phyloP scores from a whole-genome alignment of 1,140 invertebrate genomes.

The Apis dorsata region DNA sequence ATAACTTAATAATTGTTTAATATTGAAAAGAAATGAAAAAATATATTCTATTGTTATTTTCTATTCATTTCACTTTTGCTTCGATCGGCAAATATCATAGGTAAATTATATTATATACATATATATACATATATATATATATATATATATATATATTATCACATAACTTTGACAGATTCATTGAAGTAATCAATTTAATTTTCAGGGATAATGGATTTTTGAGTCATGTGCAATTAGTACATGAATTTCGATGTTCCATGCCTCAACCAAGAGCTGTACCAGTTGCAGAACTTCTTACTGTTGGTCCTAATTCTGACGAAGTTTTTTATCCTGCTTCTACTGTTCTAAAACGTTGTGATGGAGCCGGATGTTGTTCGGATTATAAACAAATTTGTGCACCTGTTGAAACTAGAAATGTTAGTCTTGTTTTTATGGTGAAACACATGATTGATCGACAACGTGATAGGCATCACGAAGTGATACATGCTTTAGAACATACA shows the following conservation, averaged over 20 bases:
- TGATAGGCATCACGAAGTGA: constrained; percentile 74
- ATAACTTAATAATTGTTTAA: no score
- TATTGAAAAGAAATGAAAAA: constrained; percentile 31
- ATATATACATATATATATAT: background rate
- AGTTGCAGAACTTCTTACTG: constrained; percentile 70
- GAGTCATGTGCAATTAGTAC: constrained; percentile 74
- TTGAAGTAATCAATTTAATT: background rate
- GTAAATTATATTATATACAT: constrained; percentile 45
- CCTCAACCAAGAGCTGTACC: constrained; percentile 74
- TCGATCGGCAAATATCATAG: constrained; percentile 60
- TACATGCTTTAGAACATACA: constrained; percentile 72
- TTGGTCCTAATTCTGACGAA: constrained; percentile 73
- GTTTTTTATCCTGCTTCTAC: constrained; percentile 75
- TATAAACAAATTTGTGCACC: constrained; percentile 72
- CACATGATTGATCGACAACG: constrained; percentile 73
- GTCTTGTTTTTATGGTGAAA: constrained; percentile 75
- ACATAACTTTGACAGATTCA: constrained; percentile 2
- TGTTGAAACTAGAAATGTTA: constrained; percentile 71
- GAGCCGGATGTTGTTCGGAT: constrained; percentile 75
- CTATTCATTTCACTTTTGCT: constrained; percentile 34
- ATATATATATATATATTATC: background rate
- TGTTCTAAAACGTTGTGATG: constrained; percentile 73
- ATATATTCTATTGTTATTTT: constrained; percentile 44
- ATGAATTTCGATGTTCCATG: constrained; percentile 71
- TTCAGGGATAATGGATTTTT: constrained; percentile 73